These are phyloP conservation scores for Drosophila ananassae DNA, from an alignment of 1,140 invertebrate genomes.

Conservation along the genomic window DNA sequence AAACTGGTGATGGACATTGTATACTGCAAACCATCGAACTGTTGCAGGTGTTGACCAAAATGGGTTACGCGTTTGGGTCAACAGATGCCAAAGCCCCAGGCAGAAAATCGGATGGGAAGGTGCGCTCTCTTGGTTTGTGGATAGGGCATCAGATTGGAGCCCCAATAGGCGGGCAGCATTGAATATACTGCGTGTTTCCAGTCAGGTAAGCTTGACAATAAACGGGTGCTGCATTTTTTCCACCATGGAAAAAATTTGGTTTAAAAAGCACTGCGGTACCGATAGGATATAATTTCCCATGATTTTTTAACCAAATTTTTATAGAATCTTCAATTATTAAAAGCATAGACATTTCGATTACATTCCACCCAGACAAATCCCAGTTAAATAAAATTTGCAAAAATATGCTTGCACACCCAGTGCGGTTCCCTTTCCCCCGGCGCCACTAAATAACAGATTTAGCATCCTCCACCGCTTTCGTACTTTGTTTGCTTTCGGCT, in stretches of 20 bases:
- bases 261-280: too few species aligned
- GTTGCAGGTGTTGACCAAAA: constrained; percentile 63
- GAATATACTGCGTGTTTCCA: not conserved
- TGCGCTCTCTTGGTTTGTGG: constrained; percentile 32
- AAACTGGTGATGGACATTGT: constrained; percentile 45
- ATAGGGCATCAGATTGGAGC: constrained; percentile 55
- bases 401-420: constrained; percentile 32
- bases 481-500: constrained; percentile 65
- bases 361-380: not conserved
- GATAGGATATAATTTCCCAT: too few species aligned
- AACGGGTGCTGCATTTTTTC: constrained; percentile 8
- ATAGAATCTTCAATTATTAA: not conserved
- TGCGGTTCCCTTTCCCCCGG: constrained; percentile 17
- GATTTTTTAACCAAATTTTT: not conserved
- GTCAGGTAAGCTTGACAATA: constrained; percentile 61
- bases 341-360: not conserved
- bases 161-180: not conserved
- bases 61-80: constrained; percentile 79
- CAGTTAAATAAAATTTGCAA: constrained; percentile 25
- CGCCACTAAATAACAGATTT: constrained; percentile 77
- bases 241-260: too few species aligned
- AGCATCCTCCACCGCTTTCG: constrained; percentile 56
- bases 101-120: constrained; percentile 21
- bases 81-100: constrained; percentile 59
- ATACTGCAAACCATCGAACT: constrained; percentile 22